phyloP scores from a whole-genome alignment of 1,140 invertebrate genomes.

The Battus philenor region DNA sequence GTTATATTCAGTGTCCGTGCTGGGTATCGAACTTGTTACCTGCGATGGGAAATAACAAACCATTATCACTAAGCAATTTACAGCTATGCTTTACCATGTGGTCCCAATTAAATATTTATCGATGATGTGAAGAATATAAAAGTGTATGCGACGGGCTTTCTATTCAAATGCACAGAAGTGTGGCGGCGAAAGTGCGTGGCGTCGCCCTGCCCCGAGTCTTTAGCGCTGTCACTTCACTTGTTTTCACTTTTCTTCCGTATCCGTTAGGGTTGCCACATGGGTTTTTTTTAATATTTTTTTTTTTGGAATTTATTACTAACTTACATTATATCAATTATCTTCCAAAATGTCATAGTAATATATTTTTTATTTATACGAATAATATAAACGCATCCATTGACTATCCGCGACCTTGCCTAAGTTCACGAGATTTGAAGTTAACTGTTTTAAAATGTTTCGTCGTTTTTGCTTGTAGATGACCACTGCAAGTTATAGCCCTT shows the following conservation, averaged over 20 bases:
- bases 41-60: too few species aligned
- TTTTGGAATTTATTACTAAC: too few species aligned
- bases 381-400: neutral
- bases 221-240: constrained; percentile 22
- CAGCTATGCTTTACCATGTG: too few species aligned
- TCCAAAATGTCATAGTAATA: neutral
- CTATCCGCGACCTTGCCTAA: neutral
- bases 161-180: constrained; percentile 62
- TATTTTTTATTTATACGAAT: neutral
- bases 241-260: constrained; percentile 44
- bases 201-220: constrained; percentile 1
- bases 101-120: too few species aligned
- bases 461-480: neutral
- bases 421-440: neutral
- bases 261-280: neutral
- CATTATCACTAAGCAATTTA: too few species aligned
- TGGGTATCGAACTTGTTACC: too few species aligned
- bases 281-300: too few species aligned
- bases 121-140: too few species aligned
- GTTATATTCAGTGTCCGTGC: too few species aligned
- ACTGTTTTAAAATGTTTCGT: neutral
- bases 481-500: too few species aligned
- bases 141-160: too few species aligned
- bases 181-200: constrained; percentile 51
- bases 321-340: too few species aligned